Percentiles rank a stretch among this genome's conserved stretches.
Conservation (phyloP, 2,113 vertebrate species). For the Oryzias celebensis region DNA sequence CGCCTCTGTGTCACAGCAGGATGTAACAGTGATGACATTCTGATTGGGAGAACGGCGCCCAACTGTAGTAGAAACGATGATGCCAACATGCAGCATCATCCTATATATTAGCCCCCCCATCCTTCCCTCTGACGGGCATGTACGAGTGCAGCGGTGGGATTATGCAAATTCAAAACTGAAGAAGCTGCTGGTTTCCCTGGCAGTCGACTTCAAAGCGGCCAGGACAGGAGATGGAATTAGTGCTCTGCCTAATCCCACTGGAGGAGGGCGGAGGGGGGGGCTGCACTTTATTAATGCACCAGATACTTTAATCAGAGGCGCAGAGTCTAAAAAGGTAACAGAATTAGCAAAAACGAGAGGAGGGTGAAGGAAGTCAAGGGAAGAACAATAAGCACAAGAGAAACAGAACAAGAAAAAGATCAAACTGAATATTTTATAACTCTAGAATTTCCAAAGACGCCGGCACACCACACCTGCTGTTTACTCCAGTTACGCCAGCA, state of each 20-base stretch:
- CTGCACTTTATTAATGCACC: constrained; percentile 71
- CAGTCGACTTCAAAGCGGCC: constrained; percentile 77
- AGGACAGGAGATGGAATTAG: constrained; percentile 76
- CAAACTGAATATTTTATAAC: constrained; percentile 47
- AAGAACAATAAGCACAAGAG: constrained; percentile 17
- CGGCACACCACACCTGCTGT: constrained; percentile 28
- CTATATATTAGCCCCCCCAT: constrained; percentile 66
- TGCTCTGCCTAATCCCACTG: constrained; percentile 73
- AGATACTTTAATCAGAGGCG: constrained; percentile 59
- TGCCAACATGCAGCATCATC: constrained; percentile 49
- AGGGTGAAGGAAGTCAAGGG: constrained; percentile 7
- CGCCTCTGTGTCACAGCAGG: background rate
- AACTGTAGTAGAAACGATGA: constrained; percentile 46
- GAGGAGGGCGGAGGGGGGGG: constrained; percentile 54
- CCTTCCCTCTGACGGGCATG: constrained; percentile 66
- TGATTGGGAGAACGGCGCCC: constrained; percentile 18
- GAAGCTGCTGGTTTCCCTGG: constrained; percentile 63
- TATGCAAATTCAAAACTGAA: constrained; percentile 73
- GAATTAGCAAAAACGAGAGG: background rate
- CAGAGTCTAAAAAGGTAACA: constrained; percentile 3
- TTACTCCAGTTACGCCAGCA: constrained; percentile 3
- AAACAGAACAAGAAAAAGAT: constrained; percentile 34
- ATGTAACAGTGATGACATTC: constrained; percentile 11
- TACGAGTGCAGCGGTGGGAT: constrained; percentile 68
- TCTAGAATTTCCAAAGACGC: constrained; percentile 22